A percentile compares a stretch with the other conserved stretches of the same genome.
These are phyloP conservation scores for Indri indri DNA, from an alignment of 2,113 vertebrate genomes.

Conservation along the genomic window DNA sequence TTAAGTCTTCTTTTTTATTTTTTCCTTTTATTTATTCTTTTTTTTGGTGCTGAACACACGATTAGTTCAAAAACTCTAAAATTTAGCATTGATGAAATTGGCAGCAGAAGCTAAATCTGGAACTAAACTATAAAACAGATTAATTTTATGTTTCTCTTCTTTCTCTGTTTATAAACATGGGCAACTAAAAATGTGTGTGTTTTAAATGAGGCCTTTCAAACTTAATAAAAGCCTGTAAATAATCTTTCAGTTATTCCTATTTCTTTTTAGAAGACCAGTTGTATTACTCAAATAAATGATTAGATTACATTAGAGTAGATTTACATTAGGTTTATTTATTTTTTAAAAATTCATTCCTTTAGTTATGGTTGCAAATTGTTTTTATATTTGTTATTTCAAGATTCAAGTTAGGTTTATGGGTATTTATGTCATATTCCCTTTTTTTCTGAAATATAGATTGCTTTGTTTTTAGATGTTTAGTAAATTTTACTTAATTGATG, in stretches of 20 bases:
- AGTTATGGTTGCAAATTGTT: background rate
- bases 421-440: background rate
- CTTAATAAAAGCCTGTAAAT: background rate
- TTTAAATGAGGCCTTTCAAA: conserved; percentile 20
- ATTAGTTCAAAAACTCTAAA: background rate
- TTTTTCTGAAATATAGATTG: background rate
- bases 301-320: background rate
- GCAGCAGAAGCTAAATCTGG: background rate
- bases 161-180: background rate
- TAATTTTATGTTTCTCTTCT: background rate
- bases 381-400: background rate
- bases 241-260: background rate
- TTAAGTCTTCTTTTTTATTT: background rate
- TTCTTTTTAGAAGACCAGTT: background rate
- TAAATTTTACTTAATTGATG: background rate
- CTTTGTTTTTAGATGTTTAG: background rate
- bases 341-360: background rate
- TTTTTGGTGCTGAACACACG: background rate
- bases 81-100: background rate
- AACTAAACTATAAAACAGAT: background rate
- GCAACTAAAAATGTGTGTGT: background rate
- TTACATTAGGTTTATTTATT: background rate
- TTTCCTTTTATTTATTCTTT: background rate
- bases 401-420: background rate
- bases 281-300: background rate